phyloP scores from a whole-genome alignment of 2,113 vertebrate genomes.

The Vulpes ferrilata region DNA sequence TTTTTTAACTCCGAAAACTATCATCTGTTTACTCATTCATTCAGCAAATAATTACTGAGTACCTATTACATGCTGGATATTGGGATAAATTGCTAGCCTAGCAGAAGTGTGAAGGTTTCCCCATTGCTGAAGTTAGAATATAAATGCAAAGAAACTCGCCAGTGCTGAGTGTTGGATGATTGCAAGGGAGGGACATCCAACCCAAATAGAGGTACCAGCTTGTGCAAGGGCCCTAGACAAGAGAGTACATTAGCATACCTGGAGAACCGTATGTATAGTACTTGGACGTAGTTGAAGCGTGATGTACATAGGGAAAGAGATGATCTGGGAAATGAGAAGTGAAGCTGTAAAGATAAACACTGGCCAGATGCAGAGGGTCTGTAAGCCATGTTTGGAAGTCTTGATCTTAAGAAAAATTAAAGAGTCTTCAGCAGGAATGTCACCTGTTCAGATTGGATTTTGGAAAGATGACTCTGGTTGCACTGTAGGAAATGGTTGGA shows the following conservation, averaged over 20 bases:
- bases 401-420: conserved; percentile 18
- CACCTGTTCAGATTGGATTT: not conserved
- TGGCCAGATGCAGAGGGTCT: not conserved
- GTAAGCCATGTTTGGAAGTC: not conserved
- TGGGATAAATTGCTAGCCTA: not conserved
- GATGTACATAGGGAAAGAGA: not conserved
- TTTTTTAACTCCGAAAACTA: not conserved
- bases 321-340: not conserved
- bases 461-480: not conserved
- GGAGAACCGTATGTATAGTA: not conserved
- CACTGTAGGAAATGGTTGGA: not conserved
- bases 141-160: not conserved
- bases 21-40: conserved; percentile 13
- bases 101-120: not conserved
- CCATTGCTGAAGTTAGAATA: not conserved
- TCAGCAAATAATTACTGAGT: conserved; percentile 30
- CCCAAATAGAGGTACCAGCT: not conserved
- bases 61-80: not conserved
- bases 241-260: not conserved
- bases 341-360: not conserved
- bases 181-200: not conserved
- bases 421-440: conserved; percentile 2
- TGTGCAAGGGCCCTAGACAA: not conserved
- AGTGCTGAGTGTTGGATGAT: not conserved
- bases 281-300: not conserved